Evolutionary conservation across 2,797 vertebrate species (phyloP), one percentile per base, ranked within the genome.

Genomic region (Falco naumanni): DNA sequence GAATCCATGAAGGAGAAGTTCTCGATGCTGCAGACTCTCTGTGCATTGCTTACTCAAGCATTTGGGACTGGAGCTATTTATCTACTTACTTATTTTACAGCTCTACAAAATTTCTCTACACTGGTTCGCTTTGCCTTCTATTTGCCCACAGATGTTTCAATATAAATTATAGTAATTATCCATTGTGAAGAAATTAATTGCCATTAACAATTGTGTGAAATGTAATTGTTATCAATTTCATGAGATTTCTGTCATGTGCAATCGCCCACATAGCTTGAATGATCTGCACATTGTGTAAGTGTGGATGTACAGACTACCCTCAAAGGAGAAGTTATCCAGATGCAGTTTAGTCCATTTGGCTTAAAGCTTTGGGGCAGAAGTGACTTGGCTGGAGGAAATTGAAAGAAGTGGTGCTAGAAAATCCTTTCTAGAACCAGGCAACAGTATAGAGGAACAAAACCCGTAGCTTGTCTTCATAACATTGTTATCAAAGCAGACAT

Each of bases 101-200:
- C 65, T 78, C 57, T 61, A 60, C 29, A 50, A 66, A 92, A 85
- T 91, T 64, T 16, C 34, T 91, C 43, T 80, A 31, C 45, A 77
- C 68, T 50, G 48, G 37, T 85, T 77, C 53, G 60, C 11, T 92
- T 89, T 61, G 84, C 56, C 20, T 87, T 77, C 64, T 93, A 33
- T 89, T 94, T 94, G 91, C 64, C 68, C 61, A 78, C 89, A 94
- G 93, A 95, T 93, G 87, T 95, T 93, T 85, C 78, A 50, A 68
- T 61, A 77, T 24, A 83, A 94, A 93, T 96, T 92, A 93, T 68
- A 91, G 81, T 83, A 91, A 96, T 96, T 95, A 93, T 54, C 71
- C 47, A 71, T 80, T 87, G 68, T 87, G 82, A 92, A 85, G 60
- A 92, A 88, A 94, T 85, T 93, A 87, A 89, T 80, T 93, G 79